Percentiles rank a stretch among this genome's conserved stretches.
Evolutionary conservation across 2,797 vertebrate genomes (phyloP).

Genomic region (Neopelma chrysocephalum): DNA sequence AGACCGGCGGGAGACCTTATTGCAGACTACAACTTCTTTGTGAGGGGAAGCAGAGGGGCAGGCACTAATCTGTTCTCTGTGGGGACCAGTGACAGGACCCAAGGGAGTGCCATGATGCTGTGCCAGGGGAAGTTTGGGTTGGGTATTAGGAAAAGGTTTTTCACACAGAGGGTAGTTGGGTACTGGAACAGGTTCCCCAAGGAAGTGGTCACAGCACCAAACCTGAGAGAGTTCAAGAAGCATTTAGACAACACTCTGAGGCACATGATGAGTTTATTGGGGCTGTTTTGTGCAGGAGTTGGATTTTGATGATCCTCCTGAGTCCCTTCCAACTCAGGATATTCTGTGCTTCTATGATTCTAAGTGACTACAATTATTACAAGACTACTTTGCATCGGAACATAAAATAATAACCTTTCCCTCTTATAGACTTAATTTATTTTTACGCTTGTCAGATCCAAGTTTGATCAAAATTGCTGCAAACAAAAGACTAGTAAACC

Average conservation of each 20-base stretch:
- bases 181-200: not conserved
- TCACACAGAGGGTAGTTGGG: not conserved
- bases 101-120: not conserved
- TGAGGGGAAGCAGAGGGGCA: not conserved
- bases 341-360: not conserved
- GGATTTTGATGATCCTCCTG: not conserved
- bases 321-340: not conserved
- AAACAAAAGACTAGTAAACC: constrained; percentile 65
- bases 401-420: constrained; percentile 40
- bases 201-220: not conserved
- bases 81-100: not conserved
- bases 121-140: not conserved
- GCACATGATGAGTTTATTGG: not conserved
- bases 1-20: not conserved
- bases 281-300: not conserved
- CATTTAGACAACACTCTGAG: not conserved
- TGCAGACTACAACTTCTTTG: rapidly evolving
- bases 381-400: not conserved
- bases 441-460: constrained; percentile 61
- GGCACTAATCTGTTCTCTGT: rapidly evolving
- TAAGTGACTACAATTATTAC: not conserved
- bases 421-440: constrained; percentile 39
- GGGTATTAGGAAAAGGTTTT: not conserved
- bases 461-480: constrained; percentile 65
- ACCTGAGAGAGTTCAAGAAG: not conserved